Base-by-base conservation (phyloP, 30 jellyfish, hydroid and myxozoan genomes). In the Cassiopea andromeda region DNA sequence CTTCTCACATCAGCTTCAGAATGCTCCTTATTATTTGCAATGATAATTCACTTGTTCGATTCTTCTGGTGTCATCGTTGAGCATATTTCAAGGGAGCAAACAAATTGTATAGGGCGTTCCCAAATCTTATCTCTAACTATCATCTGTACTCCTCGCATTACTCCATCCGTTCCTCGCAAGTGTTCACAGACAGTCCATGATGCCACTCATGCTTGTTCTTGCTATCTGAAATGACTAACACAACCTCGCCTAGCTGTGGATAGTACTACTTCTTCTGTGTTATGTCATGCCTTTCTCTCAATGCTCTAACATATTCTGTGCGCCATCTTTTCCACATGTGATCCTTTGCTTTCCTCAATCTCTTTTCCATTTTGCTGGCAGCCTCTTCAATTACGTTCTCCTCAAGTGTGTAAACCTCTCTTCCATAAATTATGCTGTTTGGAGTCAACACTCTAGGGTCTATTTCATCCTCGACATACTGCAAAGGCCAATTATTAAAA, bases 161-260 rank as follows among this genome's bases (percentile, higher is more conserved):
- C 93, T n/a, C 81, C 93, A 85, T 85, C 93, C 54, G 60, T 85
- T 38, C 93, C 93, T 46, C 2, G 73, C 59, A 85, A 57, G 18
- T 71, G 93, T 85, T 85, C 93, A 74, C 93, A 85, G 46, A 85
- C 93, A 73, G 81, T 73, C 93, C 93, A 85, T 74, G 93, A 85
- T 85, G 68, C 93, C 93, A 85, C 64, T 73, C 87, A 46, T 75
- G 86, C 48, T 85, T 73, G 73, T 85, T 85, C 85, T 85, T 85
- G 93, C 80, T 75, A 17, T 19, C 93, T 48, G 57, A 6, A 18
- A 85, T 87, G 44, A 85, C 87, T 81, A 85, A 44, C 43, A 85
- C 87, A 16, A 85, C 93, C 46, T 85, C 93, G 4, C 93, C 88
- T 58, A 72, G 19, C 69, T 85, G 73, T 74, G 93, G 93, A 73